Evolutionary conservation across 2,113 vertebrate species (phyloP).

Genomic region (Rhegmatorhina hoffmannsi): DNA sequence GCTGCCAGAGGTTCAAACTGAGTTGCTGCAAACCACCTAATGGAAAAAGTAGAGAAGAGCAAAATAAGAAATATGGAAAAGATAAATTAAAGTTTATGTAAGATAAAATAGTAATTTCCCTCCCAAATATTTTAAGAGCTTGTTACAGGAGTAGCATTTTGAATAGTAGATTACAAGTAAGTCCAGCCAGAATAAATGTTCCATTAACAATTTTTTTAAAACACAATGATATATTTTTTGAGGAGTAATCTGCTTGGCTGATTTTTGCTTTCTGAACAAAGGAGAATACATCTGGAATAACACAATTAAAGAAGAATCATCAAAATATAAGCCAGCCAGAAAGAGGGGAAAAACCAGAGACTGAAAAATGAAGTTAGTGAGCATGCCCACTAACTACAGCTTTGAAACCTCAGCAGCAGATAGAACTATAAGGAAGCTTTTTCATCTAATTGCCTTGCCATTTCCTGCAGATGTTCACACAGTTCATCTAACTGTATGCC

Average conservation of each 20-base stretch:
- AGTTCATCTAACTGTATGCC: background rate
- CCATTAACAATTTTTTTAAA: background rate
- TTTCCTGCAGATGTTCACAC: background rate
- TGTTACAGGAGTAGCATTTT: background rate
- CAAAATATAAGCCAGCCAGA: background rate
- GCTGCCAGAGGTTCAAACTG: conserved; percentile 95
- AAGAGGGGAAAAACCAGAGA: background rate
- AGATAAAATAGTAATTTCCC: background rate
- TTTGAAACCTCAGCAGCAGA: background rate
- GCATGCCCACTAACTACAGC: background rate
- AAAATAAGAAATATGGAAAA: background rate
- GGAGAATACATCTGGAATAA: background rate
- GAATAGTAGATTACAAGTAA: background rate
- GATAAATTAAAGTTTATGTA: background rate
- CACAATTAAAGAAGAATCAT: background rate
- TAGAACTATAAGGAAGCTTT: background rate
- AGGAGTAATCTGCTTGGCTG: background rate
- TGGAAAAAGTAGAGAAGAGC: background rate
- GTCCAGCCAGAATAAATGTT: background rate
- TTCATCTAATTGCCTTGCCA: background rate
- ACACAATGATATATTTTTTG: fast-evolving
- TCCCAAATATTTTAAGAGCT: background rate
- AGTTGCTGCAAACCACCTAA: conserved; percentile 91
- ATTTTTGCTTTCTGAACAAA: background rate
- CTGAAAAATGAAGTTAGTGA: background rate